Base-by-base conservation (phyloP, 2,113 vertebrate species). In the Elephantulus edwardii region DNA sequence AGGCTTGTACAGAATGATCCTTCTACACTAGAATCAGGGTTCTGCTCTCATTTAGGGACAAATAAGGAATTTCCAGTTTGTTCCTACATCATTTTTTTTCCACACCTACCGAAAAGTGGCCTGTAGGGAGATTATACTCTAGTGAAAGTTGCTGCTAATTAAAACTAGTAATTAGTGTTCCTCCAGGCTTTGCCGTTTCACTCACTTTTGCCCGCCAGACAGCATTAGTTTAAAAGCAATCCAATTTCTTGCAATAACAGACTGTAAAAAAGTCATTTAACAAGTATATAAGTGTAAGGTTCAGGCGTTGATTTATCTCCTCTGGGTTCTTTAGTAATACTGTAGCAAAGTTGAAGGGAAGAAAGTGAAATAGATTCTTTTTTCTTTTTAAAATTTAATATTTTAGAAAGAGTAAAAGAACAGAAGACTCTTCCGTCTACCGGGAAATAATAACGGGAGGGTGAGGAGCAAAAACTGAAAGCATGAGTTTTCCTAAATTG, bases 111-210 rank as follows among this genome's bases (percentile, higher is more conserved):
- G 22, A 98, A 98, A 97, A 97, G 96, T 97, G 97, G 97, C 97
- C 98, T 98, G 97, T 98, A 97, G 98, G 98, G 98, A 98, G 98
- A 98, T 98, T 97, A 98, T 98, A 98, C 98, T 98, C 98, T 97
- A 98, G 98, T 98, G 98, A 99, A 99, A 99, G 98, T 99, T 98
- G 97, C 97, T 98, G 98, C 98, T 99, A 98, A 99, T 99, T 99
- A 99, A 98, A 98, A 98, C 96, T 98, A 98, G 98, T 99, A 99
- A 99, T 99, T 99, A 99, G 98, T 98, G 98, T 98, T 98, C 98
- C 98, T 98, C 97, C 98, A 98, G 98, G 98, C 98, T 97, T 98
- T 98, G 97, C 68, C 44, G 97, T 97, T 98, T 97, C 97, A 97
- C 98, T 99, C 97, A 98, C 98, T 98, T 98, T 97, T 98, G 97